phyloP scores from a whole-genome alignment of 2,797 vertebrate genomes.

The Arctocebus calabarensis region DNA sequence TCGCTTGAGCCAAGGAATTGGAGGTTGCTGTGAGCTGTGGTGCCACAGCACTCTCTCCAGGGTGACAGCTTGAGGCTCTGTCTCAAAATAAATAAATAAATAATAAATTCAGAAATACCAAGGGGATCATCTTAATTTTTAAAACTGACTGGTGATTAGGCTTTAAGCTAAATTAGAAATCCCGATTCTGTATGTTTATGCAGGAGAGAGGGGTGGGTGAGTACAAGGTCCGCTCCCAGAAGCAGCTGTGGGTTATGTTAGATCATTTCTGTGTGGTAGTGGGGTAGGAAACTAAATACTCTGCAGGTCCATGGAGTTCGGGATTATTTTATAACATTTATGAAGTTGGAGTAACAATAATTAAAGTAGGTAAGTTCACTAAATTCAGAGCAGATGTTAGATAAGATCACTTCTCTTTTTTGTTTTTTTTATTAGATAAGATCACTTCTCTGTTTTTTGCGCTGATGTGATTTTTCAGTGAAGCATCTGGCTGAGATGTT shows the following conservation, averaged over 20 bases:
- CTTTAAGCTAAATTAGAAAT: background rate
- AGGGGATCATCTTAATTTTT: background rate
- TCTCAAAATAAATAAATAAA: too few species aligned
- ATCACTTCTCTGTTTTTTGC: background rate
- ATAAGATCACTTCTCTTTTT: background rate
- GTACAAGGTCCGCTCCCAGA: background rate
- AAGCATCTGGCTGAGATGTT: background rate
- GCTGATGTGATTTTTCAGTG: background rate
- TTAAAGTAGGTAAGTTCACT: slow-evolving; percentile 15
- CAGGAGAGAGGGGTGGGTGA: fast-evolving
- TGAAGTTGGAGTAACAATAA: background rate
- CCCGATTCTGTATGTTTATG: background rate
- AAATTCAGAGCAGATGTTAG: slow-evolving; percentile 41
- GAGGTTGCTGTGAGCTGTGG: too few species aligned
- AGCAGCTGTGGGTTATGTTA: background rate
- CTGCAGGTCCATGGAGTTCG: background rate
- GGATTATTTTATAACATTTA: slow-evolving; percentile 25
- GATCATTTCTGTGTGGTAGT: background rate
- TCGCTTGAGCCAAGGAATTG: too few species aligned
- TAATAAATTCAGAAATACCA: slow-evolving; percentile 49
- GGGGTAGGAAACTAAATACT: background rate
- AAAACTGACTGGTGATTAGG: background rate
- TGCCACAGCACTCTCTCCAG: too few species aligned
- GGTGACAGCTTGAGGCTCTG: too few species aligned
- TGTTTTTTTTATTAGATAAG: background rate